phyloP scores from a whole-genome alignment of 1,140 invertebrate species.

The Pantala flavescens region DNA sequence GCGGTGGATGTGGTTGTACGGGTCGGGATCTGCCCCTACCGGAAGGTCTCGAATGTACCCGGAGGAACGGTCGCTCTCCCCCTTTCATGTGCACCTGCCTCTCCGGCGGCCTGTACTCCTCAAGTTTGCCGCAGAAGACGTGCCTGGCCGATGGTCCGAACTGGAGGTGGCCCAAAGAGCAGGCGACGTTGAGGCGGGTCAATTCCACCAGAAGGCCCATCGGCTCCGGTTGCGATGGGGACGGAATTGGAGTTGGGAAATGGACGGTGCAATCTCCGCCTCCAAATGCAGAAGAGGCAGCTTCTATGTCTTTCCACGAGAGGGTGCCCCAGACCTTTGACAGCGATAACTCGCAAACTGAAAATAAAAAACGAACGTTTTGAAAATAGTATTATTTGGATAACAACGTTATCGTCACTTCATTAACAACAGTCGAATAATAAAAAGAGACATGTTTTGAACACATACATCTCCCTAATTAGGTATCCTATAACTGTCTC shows the following conservation, averaged over 20 bases:
- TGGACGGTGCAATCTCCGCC: neutral
- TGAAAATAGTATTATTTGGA: neutral
- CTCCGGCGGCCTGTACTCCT: neutral
- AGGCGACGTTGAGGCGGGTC: slow-evolving; percentile 49
- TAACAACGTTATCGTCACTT: neutral
- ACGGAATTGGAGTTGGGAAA: neutral
- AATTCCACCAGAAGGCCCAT: slow-evolving; percentile 42
- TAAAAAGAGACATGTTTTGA: neutral
- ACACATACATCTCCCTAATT: neutral
- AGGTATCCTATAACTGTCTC: neutral
- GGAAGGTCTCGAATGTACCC: neutral
- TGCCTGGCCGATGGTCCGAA: slow-evolving; percentile 34
- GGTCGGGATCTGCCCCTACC: neutral
- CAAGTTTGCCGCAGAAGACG: neutral
- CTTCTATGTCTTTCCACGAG: neutral
- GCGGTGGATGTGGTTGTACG: neutral
- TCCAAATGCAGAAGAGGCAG: neutral
- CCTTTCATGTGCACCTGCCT: neutral
- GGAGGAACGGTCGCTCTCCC: neutral
- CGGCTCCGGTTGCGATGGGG: neutral
- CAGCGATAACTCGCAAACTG: neutral
- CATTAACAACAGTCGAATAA: neutral
- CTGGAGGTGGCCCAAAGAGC: slow-evolving; percentile 42
- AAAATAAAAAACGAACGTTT: neutral
- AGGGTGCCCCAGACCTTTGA: neutral